A percentile compares a stretch with the other conserved stretches of the same genome.
Evolutionary conservation across 2,113 vertebrate species (phyloP).

Genomic region (Phalacrocorax brasilianus): DNA sequence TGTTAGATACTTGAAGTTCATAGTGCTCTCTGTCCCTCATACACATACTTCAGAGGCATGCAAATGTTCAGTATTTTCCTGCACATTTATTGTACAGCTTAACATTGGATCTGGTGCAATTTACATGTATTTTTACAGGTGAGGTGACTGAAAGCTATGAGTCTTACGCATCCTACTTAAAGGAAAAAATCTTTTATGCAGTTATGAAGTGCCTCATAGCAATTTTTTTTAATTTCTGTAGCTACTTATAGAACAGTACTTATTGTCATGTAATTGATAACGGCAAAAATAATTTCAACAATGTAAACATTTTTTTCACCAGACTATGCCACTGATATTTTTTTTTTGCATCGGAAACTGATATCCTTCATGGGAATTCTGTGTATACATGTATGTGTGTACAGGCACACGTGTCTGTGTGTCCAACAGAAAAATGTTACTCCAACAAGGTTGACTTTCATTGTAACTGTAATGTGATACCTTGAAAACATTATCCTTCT

Average conservation of each 20-base stretch:
- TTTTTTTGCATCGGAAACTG: neutral
- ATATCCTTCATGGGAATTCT: neutral
- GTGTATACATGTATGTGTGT: neutral
- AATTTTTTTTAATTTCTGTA: neutral
- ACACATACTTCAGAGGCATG: neutral
- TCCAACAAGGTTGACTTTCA: neutral
- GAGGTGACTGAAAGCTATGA: neutral
- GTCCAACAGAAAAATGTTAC: neutral
- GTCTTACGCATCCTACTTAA: neutral
- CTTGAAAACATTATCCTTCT: neutral
- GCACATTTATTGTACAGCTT: neutral
- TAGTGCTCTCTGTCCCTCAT: neutral
- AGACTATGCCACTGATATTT: neutral
- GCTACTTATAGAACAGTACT: neutral
- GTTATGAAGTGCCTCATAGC: neutral
- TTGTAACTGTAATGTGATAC: neutral
- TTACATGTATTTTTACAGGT: neutral
- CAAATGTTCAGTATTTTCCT: neutral
- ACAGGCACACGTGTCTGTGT: fast-evolving
- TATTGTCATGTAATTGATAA: neutral
- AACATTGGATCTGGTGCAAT: neutral
- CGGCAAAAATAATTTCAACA: neutral
- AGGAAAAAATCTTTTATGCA: neutral
- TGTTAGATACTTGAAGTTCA: neutral
- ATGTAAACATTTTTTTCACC: neutral